A percentile compares a stretch with the other conserved stretches of the same genome.
Evolutionary conservation across 2,113 vertebrate species (phyloP).

Genomic region (Brevimyrus niger): DNA sequence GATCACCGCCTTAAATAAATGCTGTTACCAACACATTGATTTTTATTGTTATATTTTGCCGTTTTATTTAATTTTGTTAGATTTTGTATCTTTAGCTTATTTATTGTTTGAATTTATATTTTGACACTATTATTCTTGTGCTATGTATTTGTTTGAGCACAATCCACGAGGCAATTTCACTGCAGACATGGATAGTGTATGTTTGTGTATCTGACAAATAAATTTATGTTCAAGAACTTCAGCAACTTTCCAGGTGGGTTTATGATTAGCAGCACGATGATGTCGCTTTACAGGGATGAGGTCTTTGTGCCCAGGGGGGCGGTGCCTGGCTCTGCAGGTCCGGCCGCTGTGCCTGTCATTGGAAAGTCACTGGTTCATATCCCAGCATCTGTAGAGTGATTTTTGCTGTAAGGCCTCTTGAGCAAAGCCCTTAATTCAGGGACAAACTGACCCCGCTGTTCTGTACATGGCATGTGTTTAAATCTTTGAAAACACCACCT

Average conservation of each 20-base stretch:
- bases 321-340: neutral
- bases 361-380: neutral
- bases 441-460: neutral
- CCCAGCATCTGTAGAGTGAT: neutral
- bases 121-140: neutral
- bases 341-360: neutral
- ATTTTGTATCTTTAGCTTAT: neutral
- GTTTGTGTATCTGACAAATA: neutral
- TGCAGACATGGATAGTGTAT: neutral
- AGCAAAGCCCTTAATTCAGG: neutral
- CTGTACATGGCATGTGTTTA: neutral
- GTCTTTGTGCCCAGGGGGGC: neutral
- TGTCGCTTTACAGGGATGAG: neutral
- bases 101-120: neutral
- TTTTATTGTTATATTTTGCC: neutral
- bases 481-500: neutral
- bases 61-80: neutral
- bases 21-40: neutral
- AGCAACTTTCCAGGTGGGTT: neutral
- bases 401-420: neutral
- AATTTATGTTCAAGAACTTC: neutral
- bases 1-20: neutral
- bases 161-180: neutral
- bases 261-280: neutral
- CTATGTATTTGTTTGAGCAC: neutral